Percentiles rank a stretch among this genome's conserved stretches.
phyloP scores from a whole-genome alignment of 1,140 invertebrate genomes.

The Oedothorax gibbosus region DNA sequence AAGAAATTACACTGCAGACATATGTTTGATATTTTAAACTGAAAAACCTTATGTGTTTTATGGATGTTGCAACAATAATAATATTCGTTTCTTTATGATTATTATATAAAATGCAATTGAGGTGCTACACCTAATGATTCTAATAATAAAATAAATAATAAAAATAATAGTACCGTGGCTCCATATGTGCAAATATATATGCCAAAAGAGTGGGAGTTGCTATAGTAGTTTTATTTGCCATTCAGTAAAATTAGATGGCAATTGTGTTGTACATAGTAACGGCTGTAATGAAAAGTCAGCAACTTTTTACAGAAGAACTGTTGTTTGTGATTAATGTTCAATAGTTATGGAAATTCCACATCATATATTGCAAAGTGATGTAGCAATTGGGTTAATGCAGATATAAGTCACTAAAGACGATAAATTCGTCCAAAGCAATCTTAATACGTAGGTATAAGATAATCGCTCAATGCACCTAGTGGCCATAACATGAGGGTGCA shows the following conservation, averaged over 20 bases:
- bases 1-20: conserved; percentile 48
- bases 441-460: conserved; percentile 61
- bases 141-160: neutral
- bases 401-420: conserved; percentile 60
- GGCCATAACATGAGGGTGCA: conserved; percentile 57
- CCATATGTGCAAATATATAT: conserved; percentile 51
- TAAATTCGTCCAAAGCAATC: conserved; percentile 61
- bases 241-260: conserved; percentile 58
- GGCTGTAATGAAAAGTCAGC: conserved; percentile 52
- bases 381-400: conserved; percentile 59
- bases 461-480: conserved; percentile 61
- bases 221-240: conserved; percentile 53
- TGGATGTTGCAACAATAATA: conserved; percentile 26
- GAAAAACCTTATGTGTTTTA: conserved; percentile 39
- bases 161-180: conserved; percentile 53
- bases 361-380: conserved; percentile 56
- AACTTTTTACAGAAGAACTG: conserved; percentile 58
- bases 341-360: conserved; percentile 51
- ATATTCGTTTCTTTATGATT: conserved; percentile 30
- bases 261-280: conserved; percentile 58
- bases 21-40: conserved; percentile 45
- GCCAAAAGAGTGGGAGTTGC: conserved; percentile 40
- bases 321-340: conserved; percentile 53
- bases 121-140: conserved; percentile 47
- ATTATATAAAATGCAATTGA: conserved; percentile 24